Percentiles rank a stretch among this genome's conserved stretches.
phyloP scores from a whole-genome alignment of 1,140 invertebrate genomes.

The Drosophila paulistorum region DNA sequence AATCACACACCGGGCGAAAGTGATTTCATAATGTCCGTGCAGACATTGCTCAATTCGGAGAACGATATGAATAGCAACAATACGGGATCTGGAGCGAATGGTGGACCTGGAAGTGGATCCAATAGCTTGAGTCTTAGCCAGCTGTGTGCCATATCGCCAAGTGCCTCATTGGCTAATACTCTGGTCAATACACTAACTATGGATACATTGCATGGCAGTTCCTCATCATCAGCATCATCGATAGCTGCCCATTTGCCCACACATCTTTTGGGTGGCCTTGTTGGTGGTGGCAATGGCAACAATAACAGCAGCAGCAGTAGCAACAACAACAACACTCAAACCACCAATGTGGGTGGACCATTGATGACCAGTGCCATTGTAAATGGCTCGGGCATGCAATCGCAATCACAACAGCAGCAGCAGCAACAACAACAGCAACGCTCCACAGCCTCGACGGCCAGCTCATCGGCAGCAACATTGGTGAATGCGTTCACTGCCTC shows the following conservation, averaged over 20 bases:
- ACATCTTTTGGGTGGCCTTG: constrained; percentile 69
- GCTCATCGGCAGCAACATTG: constrained; percentile 52
- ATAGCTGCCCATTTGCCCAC: constrained; percentile 45
- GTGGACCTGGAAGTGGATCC: neutral
- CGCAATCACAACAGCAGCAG: constrained; percentile 52
- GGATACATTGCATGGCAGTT: constrained; percentile 59
- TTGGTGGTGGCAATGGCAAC: constrained; percentile 68
- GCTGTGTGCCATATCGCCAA: constrained; percentile 71
- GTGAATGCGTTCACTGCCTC: constrained; percentile 71
- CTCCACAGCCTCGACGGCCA: constrained; percentile 73
- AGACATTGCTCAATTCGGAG: constrained; percentile 89
- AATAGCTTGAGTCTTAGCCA: constrained; percentile 42
- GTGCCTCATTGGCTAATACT: constrained; percentile 67
- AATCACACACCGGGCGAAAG: constrained; percentile 88
- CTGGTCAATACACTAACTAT: constrained; percentile 72
- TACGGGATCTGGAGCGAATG: constrained; percentile 41
- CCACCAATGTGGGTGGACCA: constrained; percentile 85
- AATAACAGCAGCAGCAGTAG: constrained; percentile 32
- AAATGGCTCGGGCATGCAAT: constrained; percentile 85
- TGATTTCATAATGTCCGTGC: constrained; percentile 96
- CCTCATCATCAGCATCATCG: constrained; percentile 46
- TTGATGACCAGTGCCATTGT: constrained; percentile 87
- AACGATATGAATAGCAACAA: constrained; percentile 84
- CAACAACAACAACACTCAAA: constrained; percentile 56
- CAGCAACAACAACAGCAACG: constrained; percentile 58